phyloP scores from a whole-genome alignment of 2,113 vertebrate species.

The Hemibagrus wyckioides region DNA sequence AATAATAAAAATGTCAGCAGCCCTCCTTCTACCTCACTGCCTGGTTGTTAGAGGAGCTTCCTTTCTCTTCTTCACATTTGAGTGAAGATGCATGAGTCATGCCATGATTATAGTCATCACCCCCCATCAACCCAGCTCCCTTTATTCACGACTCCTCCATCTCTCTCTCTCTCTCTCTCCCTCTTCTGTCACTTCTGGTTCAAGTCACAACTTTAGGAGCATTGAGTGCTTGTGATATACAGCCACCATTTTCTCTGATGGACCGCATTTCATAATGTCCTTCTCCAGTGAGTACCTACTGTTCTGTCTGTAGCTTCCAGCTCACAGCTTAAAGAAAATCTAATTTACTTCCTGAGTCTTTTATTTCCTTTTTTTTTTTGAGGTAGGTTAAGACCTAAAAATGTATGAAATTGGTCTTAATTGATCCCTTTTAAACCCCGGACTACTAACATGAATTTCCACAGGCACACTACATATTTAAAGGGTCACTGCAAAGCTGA shows the following conservation, averaged over 20 bases:
- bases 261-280: slow-evolving; percentile 1
- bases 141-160: slow-evolving; percentile 37
- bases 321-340: background rate
- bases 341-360: background rate
- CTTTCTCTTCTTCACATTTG: slow-evolving; percentile 29
- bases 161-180: slow-evolving; percentile 40
- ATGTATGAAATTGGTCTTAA: background rate
- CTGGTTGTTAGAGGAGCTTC: background rate
- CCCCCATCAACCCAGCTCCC: slow-evolving; percentile 37
- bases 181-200: slow-evolving; percentile 54
- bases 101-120: slow-evolving; percentile 60
- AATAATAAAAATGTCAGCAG: background rate
- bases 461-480: background rate
- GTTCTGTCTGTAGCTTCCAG: background rate
- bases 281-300: background rate
- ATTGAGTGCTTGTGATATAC: background rate
- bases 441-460: background rate
- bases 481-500: background rate
- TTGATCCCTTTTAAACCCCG: background rate
- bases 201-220: slow-evolving; percentile 45
- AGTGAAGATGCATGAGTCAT: slow-evolving; percentile 62
- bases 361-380: background rate
- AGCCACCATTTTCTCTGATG: background rate
- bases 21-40: background rate
- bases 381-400: background rate